These are phyloP conservation scores for Quiscalus mexicanus DNA, from an alignment of 2,113 vertebrate genomes.

Conservation along the genomic window DNA sequence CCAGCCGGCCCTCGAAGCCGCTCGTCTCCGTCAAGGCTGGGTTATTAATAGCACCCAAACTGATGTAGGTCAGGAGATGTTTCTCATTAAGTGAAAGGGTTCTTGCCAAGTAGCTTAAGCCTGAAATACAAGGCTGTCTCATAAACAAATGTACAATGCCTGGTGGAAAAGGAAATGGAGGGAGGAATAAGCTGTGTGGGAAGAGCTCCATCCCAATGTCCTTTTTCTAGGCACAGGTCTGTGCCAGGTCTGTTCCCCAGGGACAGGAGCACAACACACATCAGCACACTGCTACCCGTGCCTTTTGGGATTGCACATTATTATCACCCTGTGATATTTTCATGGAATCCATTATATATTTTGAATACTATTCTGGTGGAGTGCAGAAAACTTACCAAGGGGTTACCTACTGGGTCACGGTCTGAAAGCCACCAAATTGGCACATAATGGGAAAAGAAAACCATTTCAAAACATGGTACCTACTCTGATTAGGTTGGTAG, in stretches of 20 bases:
- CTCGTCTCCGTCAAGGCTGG: neutral
- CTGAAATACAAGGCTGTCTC: conserved; percentile 38
- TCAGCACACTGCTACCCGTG: neutral
- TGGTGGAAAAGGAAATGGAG: conserved; percentile 22
- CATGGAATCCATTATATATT: neutral
- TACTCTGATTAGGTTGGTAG: neutral
- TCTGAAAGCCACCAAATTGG: neutral
- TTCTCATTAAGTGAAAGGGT: conserved; percentile 58
- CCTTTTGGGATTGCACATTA: neutral
- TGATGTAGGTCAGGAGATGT: conserved; percentile 66
- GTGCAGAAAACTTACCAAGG: neutral
- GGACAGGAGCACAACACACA: neutral
- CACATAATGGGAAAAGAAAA: neutral
- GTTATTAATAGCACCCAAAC: conserved; percentile 63
- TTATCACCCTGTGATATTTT: neutral
- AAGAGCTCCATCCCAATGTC: neutral
- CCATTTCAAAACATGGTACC: neutral
- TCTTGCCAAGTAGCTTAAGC: conserved; percentile 57
- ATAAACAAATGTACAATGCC: conserved; percentile 48
- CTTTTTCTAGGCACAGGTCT: neutral
- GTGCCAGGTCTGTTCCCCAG: neutral
- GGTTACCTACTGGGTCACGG: rapidly evolving
- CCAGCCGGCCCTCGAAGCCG: neutral
- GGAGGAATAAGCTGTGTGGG: neutral
- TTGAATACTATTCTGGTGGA: neutral